phyloP scores from a whole-genome alignment of 2,113 vertebrate genomes.

The Oncorhynchus tshawytscha region DNA sequence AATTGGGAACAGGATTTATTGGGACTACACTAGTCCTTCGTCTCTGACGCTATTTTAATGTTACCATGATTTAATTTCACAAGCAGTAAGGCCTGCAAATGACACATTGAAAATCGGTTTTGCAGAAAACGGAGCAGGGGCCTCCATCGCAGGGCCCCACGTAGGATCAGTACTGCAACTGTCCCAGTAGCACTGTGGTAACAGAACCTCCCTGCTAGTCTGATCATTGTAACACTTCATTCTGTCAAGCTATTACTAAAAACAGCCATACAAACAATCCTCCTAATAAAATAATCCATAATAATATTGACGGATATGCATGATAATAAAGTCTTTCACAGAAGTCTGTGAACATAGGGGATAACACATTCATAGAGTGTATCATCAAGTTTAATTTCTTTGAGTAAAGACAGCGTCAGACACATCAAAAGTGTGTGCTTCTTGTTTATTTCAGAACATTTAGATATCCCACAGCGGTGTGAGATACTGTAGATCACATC shows the following conservation, averaged over 20 bases:
- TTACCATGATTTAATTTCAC: slow-evolving; percentile 29
- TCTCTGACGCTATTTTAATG: background rate
- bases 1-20: slow-evolving; percentile 49
- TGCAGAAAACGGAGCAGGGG: slow-evolving; percentile 10
- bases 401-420: background rate
- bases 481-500: background rate
- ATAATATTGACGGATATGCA: background rate
- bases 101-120: slow-evolving; percentile 30
- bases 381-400: background rate
- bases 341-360: no score
- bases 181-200: slow-evolving; percentile 8
- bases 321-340: background rate
- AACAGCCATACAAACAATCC: background rate
- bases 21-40: slow-evolving; percentile 17
- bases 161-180: slow-evolving; percentile 9
- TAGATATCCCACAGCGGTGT: background rate
- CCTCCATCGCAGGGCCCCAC: slow-evolving; percentile 1
- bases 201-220: background rate
- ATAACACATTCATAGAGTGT: no score
- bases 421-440: background rate
- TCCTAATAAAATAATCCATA: background rate
- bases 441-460: background rate
- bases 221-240: background rate
- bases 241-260: background rate
- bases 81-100: slow-evolving; percentile 12